These are phyloP conservation scores for Drosophila testacea DNA, from an alignment of 2,888 invertebrate species.

Conservation along the genomic window DNA sequence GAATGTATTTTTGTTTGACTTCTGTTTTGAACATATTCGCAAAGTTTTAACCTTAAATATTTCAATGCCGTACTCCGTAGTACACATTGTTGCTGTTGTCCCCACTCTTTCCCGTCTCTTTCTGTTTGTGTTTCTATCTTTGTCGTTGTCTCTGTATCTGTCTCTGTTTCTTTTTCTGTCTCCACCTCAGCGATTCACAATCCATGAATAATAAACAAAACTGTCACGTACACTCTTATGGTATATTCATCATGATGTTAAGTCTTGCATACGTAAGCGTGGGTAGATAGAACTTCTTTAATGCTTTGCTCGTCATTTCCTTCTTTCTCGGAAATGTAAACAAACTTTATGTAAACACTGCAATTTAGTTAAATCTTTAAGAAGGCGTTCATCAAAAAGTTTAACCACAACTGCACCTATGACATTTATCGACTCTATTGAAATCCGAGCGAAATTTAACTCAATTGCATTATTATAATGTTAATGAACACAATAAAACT, in stretches of 20 bases:
- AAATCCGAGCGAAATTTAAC: slow-evolving; percentile 18
- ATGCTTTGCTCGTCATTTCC: slow-evolving; percentile 66
- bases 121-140: slow-evolving; percentile 3
- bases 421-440: slow-evolving; percentile 36
- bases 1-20: slow-evolving; percentile 60
- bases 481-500: slow-evolving; percentile 31
- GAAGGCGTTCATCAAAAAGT: background rate
- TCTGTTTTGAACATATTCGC: slow-evolving; percentile 56
- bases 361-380: slow-evolving; percentile 17
- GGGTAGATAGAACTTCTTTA: slow-evolving; percentile 32
- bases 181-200: slow-evolving; percentile 27
- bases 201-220: slow-evolving; percentile 70
- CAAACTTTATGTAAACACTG: slow-evolving; percentile 45
- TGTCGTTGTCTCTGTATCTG: slow-evolving; percentile 3
- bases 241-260: slow-evolving; percentile 12
- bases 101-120: slow-evolving; percentile 7
- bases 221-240: slow-evolving; percentile 65
- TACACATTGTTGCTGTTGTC: slow-evolving; percentile 21
- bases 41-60: slow-evolving; percentile 66
- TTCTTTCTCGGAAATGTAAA: slow-evolving; percentile 68
- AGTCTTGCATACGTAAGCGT: slow-evolving; percentile 49
- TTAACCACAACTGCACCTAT: slow-evolving; percentile 7
- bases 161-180: slow-evolving; percentile 7
- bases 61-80: slow-evolving; percentile 64
- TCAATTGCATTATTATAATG: slow-evolving; percentile 18